These are phyloP conservation scores for Zaprionus kolodkinae DNA, from an alignment of 1,140 invertebrate species.

Conservation along the genomic window DNA sequence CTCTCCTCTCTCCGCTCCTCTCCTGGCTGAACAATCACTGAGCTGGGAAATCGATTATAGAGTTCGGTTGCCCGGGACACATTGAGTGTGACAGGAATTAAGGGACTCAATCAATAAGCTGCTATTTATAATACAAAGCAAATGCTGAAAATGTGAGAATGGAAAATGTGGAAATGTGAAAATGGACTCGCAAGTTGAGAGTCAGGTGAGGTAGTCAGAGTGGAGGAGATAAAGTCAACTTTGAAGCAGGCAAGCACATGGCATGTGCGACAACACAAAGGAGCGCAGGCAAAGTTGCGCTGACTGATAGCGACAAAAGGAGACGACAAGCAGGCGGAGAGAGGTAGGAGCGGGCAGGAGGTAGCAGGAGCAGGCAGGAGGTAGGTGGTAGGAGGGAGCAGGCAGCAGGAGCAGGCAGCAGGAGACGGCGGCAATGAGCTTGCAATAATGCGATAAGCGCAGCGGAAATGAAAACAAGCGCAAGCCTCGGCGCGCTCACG, in stretches of 20 bases:
- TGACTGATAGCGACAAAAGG: slow-evolving; percentile 6
- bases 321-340: background rate
- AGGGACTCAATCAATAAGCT: slow-evolving; percentile 10
- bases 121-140: slow-evolving; percentile 28
- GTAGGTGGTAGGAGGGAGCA: slow-evolving; percentile 16
- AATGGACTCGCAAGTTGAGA: background rate
- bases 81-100: slow-evolving; percentile 9
- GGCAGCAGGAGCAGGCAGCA: slow-evolving; percentile 31
- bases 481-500: slow-evolving; percentile 56
- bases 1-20: background rate
- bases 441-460: slow-evolving; percentile 80
- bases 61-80: slow-evolving; percentile 18
- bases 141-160: slow-evolving; percentile 1
- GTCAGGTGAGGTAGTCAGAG: background rate
- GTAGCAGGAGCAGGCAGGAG: slow-evolving; percentile 11
- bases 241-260: background rate
- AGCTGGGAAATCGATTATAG: slow-evolving; percentile 44
- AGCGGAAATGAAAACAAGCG: slow-evolving; percentile 78
- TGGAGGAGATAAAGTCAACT: background rate
- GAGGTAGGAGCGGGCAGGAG: background rate
- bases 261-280: slow-evolving; percentile 1
- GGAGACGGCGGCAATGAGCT: slow-evolving; percentile 73
- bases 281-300: background rate
- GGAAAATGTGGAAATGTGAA: slow-evolving; percentile 8
- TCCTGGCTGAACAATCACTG: slow-evolving; percentile 21